Conservation (phyloP, 2,113 vertebrate species). For the Platysteira castanea region DNA sequence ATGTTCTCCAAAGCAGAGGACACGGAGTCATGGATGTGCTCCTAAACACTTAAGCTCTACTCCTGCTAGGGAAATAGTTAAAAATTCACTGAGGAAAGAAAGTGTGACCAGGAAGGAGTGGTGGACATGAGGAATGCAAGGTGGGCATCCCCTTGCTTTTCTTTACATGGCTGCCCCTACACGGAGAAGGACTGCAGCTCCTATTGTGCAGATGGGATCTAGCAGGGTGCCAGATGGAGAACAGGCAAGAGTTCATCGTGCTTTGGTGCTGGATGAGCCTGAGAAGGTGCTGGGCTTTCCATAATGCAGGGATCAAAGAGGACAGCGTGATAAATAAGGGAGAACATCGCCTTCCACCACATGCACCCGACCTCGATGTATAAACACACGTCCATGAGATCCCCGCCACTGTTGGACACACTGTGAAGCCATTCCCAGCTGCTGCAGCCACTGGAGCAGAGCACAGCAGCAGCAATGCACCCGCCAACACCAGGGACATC, state of each 20-base stretch:
- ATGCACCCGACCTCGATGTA: accelerated
- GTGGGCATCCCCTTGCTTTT: background rate
- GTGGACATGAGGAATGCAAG: background rate
- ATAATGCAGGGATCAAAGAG: background rate
- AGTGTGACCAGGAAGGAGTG: background rate
- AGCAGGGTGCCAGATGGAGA: background rate
- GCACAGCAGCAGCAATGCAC: background rate
- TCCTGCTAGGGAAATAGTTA: background rate
- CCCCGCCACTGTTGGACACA: background rate
- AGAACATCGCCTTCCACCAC: background rate
- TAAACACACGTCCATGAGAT: accelerated
- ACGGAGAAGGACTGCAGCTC: background rate
- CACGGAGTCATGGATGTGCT: background rate
- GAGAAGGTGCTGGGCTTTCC: background rate
- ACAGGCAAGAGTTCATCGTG: background rate
- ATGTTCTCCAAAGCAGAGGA: background rate
- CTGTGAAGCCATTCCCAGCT: background rate
- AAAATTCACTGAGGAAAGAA: background rate
- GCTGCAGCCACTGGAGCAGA: background rate
- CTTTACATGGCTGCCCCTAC: background rate
- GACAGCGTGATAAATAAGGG: background rate
- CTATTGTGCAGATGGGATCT: background rate
- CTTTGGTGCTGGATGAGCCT: background rate
- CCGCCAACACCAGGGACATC: accelerated
- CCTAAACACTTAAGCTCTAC: background rate